Base-by-base conservation (phyloP, 2,113 vertebrate species). In the Lagopus leucura region DNA sequence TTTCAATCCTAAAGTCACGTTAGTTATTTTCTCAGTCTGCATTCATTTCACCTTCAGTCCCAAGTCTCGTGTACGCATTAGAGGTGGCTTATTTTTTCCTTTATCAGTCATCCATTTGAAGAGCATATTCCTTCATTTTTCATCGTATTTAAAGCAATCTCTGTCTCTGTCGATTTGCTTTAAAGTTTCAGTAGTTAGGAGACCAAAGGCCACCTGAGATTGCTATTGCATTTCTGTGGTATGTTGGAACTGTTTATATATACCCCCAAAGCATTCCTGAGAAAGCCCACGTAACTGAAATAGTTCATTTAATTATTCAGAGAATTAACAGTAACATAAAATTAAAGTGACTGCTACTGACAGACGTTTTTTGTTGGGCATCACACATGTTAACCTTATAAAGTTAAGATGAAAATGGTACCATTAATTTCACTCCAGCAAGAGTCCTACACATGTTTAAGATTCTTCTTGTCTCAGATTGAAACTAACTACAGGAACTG, bases 31-130 rank as follows among this genome's bases (percentile, higher is more conserved):
- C 52, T 48, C 60, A 43, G 24, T 42, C 25, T 27, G 11, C 15
- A 3, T 43, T 18, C 14, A 9, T 25, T 24, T 61, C 32, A 22
- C 73, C 63, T 82, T 64, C 54, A 27, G 45, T 60, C 36, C 72
- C 13, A 14, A 30, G 32, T 36, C 36, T 79, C 21, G 1, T 0
- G 6, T 20, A 2, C 1, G 1, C 38, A 1, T 43, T 14, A 32
- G 27, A 27, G 24, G 30, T 48, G 38, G 38, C 22, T 77, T 60
- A 6, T 16, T 55, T 89, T 84, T 81, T 42, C 2, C 0, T 77
- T 75, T 79, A 75, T 36, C n/a, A 32, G 28, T 69, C 1, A 16
- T 58, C 4, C 63, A n/a, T 55, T 75, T 60, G 60, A 30, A 28
- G 9, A 84, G 6, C 18, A n/a, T 48, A 78, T 60, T 88, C 14